These are phyloP conservation scores for Cydia amplana DNA, from an alignment of 1,140 invertebrate species.

Conservation along the genomic window DNA sequence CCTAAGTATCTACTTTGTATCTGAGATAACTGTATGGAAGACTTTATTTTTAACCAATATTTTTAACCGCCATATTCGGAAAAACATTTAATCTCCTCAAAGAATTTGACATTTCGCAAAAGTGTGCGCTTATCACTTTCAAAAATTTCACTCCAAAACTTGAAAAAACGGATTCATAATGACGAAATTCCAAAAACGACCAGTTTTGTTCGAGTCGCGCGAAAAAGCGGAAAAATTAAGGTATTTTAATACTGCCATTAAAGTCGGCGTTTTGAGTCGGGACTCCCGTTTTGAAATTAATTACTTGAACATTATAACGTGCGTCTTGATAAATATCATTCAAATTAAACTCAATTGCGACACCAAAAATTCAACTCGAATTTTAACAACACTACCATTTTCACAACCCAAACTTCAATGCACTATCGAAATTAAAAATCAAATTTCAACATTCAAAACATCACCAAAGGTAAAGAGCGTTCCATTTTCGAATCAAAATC, in stretches of 20 bases:
- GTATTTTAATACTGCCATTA: conserved; percentile 27
- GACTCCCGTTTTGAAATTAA: conserved; percentile 23
- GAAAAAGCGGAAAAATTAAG: conserved; percentile 14
- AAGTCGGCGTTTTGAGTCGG: conserved; percentile 9
- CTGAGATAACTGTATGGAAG: not conserved
- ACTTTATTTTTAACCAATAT: not conserved
- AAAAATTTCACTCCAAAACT: conserved; percentile 24
- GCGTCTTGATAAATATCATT: conserved; percentile 24
- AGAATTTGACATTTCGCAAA: conserved; percentile 13
- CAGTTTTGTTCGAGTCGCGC: not conserved
- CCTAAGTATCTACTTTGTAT: not conserved
- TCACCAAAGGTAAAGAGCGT: not conserved
- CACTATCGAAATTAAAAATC: not conserved
- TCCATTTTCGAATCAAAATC: conserved; percentile 3
- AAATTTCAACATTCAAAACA: not conserved
- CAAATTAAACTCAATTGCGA: not conserved
- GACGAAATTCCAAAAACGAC: conserved; percentile 15
- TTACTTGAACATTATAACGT: conserved; percentile 26
- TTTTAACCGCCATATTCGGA: not conserved
- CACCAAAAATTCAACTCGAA: not conserved
- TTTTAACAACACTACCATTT: conserved; percentile 1
- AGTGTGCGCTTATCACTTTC: conserved; percentile 23
- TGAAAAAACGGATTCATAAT: conserved; percentile 20
- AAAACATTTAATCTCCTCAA: conserved; percentile 17
- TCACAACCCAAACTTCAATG: not conserved